Conservation (phyloP, 2,797 vertebrate species). For the Lagocephalus sceleratus region DNA sequence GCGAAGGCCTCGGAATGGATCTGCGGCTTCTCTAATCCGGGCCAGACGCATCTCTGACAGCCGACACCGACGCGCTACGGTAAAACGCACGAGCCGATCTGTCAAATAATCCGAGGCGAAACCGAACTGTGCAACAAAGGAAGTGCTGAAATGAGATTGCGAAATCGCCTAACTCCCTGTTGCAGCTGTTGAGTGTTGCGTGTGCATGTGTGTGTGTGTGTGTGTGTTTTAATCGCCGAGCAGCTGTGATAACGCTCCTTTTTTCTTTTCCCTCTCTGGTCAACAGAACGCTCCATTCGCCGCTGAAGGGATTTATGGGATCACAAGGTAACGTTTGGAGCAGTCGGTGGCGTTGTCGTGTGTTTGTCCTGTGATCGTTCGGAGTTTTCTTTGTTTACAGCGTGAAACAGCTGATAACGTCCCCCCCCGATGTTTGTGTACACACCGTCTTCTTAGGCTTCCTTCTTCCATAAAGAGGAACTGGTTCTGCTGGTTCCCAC, state of each 20-base stretch:
- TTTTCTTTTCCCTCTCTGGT: constrained; percentile 51
- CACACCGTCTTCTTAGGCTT: too few relatives aligned
- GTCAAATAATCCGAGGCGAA: background rate
- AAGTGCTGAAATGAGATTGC: constrained; percentile 9
- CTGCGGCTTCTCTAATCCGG: constrained; percentile 51
- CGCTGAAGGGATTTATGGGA: constrained; percentile 79
- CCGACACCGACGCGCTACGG: constrained; percentile 51
- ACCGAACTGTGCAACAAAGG: background rate
- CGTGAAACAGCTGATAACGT: constrained; percentile 44
- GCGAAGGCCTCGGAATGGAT: constrained; percentile 64
- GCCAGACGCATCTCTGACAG: constrained; percentile 45
- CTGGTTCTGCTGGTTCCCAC: too few relatives aligned
- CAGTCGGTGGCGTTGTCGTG: constrained; percentile 4
- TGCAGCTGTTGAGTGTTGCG: constrained; percentile 14
- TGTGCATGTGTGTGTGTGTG: constrained; percentile 26
- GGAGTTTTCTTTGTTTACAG: constrained; percentile 75
- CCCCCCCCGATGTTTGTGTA: too few relatives aligned
- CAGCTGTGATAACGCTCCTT: constrained; percentile 31
- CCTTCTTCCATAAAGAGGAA: too few relatives aligned
- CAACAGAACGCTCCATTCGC: constrained; percentile 70
- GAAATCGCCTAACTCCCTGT: constrained; percentile 16
- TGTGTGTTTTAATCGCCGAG: constrained; percentile 21
- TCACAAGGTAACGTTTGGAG: constrained; percentile 76
- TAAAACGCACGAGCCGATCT: constrained; percentile 23
- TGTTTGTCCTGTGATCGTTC: constrained; percentile 8